phyloP scores from a whole-genome alignment of 1,140 invertebrate genomes.

The Spodoptera frugiperda region DNA sequence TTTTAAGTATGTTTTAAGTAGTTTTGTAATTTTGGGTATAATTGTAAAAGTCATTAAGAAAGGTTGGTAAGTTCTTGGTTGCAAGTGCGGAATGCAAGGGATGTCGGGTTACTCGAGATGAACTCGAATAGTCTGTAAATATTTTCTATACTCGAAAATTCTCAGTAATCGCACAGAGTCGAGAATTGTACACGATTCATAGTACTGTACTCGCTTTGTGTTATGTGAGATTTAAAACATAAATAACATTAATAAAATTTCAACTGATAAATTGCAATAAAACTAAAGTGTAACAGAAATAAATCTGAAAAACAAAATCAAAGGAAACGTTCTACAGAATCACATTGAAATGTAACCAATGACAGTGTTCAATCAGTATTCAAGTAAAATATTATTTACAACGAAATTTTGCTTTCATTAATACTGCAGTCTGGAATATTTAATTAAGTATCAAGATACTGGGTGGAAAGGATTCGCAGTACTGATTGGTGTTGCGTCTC shows the following conservation, averaged over 20 bases:
- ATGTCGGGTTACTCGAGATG: no score
- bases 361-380: conserved; percentile 4
- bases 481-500: background rate
- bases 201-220: no score
- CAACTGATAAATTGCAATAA: background rate
- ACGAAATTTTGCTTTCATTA: conserved; percentile 34
- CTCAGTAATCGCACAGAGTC: no score
- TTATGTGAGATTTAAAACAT: no score
- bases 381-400: conserved; percentile 29
- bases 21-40: background rate
- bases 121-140: no score
- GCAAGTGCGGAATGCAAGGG: no score
- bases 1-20: conserved; percentile 4
- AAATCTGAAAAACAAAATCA: background rate
- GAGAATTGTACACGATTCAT: no score
- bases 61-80: no score
- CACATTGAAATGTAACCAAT: background rate
- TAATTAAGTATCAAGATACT: conserved; percentile 27
- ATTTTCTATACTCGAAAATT: no score
- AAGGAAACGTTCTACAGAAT: background rate
- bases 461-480: background rate
- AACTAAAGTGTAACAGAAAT: background rate
- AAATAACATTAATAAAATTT: no score
- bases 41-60: no score
- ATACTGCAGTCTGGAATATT: conserved; percentile 32